Evolutionary conservation across 2,797 vertebrate genomes (phyloP).

Genomic region (Hippocampus kuda): DNA sequence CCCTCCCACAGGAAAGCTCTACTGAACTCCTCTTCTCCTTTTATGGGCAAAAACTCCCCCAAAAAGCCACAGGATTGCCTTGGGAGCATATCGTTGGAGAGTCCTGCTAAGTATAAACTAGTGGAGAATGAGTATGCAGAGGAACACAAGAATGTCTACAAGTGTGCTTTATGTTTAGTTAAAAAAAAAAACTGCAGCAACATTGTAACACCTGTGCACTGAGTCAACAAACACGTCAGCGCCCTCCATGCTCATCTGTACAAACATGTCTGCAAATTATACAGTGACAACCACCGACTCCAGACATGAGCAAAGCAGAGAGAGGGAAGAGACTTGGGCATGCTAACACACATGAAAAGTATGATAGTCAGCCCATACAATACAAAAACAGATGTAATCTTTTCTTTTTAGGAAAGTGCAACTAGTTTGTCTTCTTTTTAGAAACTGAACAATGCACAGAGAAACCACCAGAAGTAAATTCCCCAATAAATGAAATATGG

Average conservation of each 20-base stretch:
- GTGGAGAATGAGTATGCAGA: constrained; percentile 40
- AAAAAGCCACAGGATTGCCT: constrained; percentile 59
- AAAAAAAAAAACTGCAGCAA: neutral
- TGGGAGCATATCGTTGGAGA: constrained; percentile 59
- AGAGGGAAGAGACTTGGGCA: neutral
- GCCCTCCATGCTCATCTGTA: constrained; percentile 18
- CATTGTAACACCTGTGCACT: constrained; percentile 29
- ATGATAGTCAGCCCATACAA: neutral
- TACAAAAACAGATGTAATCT: neutral
- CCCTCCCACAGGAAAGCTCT: constrained; percentile 70
- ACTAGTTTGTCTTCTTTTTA: neutral
- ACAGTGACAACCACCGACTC: neutral
- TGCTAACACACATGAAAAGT: neutral
- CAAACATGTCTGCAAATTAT: constrained; percentile 2
- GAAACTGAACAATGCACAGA: neutral
- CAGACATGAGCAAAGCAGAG: constrained; percentile 1
- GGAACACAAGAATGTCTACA: constrained; percentile 22
- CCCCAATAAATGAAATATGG: neutral
- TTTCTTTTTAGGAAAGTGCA: neutral
- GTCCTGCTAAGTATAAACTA: constrained; percentile 64
- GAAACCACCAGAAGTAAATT: neutral
- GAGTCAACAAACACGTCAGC: constrained; percentile 29
- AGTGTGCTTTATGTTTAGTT: constrained; percentile 15
- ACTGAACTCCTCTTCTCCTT: constrained; percentile 66
- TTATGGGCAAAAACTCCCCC: constrained; percentile 71